phyloP scores from a whole-genome alignment of 2,113 vertebrate genomes.

The Athene noctua region DNA sequence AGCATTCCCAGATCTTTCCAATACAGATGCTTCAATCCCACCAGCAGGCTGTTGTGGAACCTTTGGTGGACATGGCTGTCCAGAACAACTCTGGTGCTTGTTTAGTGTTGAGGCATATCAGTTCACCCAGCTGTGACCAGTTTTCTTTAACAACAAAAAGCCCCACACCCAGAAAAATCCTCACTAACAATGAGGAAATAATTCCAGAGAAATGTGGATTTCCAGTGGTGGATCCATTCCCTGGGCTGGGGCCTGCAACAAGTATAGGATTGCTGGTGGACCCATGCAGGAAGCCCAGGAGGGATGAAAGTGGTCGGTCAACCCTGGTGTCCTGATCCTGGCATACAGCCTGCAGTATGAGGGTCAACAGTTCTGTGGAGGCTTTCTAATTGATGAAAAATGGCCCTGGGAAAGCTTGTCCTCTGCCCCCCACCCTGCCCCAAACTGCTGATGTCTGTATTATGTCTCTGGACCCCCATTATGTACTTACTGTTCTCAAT shows the following conservation, averaged over 20 bases:
- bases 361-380: not conserved
- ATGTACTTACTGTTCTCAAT: not conserved
- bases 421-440: not conserved
- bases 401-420: not conserved
- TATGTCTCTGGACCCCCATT: not conserved
- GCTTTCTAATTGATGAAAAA: not conserved
- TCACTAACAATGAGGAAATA: not conserved
- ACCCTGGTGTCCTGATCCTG: not conserved
- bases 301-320: not conserved
- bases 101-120: not conserved
- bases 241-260: not conserved
- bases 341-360: not conserved
- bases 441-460: not conserved
- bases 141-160: not conserved
- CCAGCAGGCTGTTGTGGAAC: not conserved
- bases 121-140: not conserved
- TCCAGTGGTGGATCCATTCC: not conserved
- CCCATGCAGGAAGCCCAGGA: not conserved
- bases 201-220: not conserved
- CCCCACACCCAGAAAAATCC: not conserved
- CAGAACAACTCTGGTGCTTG: not conserved
- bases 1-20: not conserved
- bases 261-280: not conserved
- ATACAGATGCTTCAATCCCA: not conserved
- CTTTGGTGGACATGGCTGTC: not conserved